These are phyloP conservation scores for Epinephelus cyanopodus DNA, from an alignment of 2,113 vertebrate genomes.

Conservation along the genomic window DNA sequence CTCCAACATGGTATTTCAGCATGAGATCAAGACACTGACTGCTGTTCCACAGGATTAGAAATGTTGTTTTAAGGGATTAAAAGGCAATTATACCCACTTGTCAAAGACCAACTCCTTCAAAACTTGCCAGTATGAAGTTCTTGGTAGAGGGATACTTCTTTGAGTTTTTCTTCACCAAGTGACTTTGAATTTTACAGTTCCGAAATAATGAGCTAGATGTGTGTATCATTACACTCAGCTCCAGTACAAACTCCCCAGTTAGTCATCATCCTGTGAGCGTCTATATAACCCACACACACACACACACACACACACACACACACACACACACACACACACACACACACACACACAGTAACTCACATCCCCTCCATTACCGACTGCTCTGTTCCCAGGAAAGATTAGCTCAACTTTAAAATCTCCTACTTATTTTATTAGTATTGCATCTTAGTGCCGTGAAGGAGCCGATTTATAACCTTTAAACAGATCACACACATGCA, in stretches of 20 bases:
- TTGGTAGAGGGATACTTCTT: neutral
- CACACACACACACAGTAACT: slow-evolving; percentile 23
- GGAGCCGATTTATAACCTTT: slow-evolving; percentile 78
- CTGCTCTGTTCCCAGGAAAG: slow-evolving; percentile 62
- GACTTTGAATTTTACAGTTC: slow-evolving; percentile 31
- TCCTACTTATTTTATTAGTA: slow-evolving; percentile 76
- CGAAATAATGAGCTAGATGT: slow-evolving; percentile 44
- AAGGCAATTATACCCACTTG: slow-evolving; percentile 33
- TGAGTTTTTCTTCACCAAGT: slow-evolving; percentile 9
- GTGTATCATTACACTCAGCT: slow-evolving; percentile 41
- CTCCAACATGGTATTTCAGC: neutral
- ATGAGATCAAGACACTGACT: slow-evolving; percentile 13
- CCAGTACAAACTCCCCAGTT: slow-evolving; percentile 27
- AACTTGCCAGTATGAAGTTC: slow-evolving; percentile 19
- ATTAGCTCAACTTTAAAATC: slow-evolving; percentile 76
- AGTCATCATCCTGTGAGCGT: slow-evolving; percentile 37
- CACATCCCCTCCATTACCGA: slow-evolving; percentile 47
- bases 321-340: slow-evolving; percentile 5
- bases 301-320: slow-evolving; percentile 23
- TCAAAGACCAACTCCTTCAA: slow-evolving; percentile 25
- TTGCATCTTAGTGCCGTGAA: slow-evolving; percentile 68
- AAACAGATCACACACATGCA: slow-evolving; percentile 78
- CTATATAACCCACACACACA: slow-evolving; percentile 5
- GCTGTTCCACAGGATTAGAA: slow-evolving; percentile 8
- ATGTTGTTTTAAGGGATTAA: slow-evolving; percentile 41